Percentiles rank a stretch among this genome's conserved stretches.
Conservation (phyloP, 2,888 invertebrate species). For the Netelia melanura region DNA sequence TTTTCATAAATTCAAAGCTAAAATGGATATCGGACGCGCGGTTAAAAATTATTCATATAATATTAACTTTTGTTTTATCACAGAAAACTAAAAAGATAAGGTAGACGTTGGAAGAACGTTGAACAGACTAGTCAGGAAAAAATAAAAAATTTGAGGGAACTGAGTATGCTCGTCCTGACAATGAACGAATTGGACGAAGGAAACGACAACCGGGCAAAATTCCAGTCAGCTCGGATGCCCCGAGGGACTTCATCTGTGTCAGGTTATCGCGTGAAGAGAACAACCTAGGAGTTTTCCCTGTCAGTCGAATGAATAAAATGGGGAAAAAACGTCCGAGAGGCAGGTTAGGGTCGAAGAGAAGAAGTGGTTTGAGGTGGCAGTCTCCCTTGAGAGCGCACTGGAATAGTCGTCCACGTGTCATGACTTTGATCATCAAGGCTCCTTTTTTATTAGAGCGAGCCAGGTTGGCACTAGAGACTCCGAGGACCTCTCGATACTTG, state of each 20-base stretch:
- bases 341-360: slow-evolving; percentile 6
- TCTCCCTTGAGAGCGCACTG: slow-evolving; percentile 36
- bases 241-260: slow-evolving; percentile 41
- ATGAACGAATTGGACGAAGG: slow-evolving; percentile 14
- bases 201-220: slow-evolving; percentile 24
- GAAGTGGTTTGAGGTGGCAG: slow-evolving; percentile 31
- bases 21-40: not conserved
- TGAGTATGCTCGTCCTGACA: slow-evolving; percentile 13
- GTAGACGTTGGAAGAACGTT: not conserved
- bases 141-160: slow-evolving; percentile 7
- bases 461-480: slow-evolving; percentile 4
- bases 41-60: not conserved
- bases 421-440: slow-evolving; percentile 48
- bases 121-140: not conserved
- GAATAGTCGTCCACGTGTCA: slow-evolving; percentile 42
- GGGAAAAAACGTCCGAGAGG: slow-evolving; percentile 54
- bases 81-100: slow-evolving; percentile 4
- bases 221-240: slow-evolving; percentile 25
- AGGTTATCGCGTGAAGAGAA: slow-evolving; percentile 41
- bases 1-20: not conserved
- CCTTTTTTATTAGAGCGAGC: slow-evolving; percentile 43
- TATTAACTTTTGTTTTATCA: no score
- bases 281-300: slow-evolving; percentile 40
- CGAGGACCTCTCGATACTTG: not conserved
- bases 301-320: slow-evolving; percentile 52